phyloP scores from a whole-genome alignment of 2,888 invertebrate genomes.

The Sturmia bella region DNA sequence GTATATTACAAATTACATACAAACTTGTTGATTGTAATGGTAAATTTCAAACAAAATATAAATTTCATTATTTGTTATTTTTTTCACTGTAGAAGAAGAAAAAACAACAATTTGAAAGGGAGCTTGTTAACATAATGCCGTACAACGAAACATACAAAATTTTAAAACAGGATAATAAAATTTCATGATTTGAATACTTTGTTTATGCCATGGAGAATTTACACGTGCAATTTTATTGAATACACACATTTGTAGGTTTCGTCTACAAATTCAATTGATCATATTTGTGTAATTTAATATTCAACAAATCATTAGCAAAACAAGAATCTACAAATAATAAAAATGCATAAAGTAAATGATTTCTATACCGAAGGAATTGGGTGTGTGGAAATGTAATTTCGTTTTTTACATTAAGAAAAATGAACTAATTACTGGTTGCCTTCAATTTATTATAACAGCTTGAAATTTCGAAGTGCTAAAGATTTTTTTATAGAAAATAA shows the following conservation, averaged over 20 bases:
- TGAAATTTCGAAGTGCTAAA: too few relatives aligned
- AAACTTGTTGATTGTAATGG: constrained; percentile 46
- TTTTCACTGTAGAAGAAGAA: not conserved
- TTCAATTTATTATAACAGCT: too few relatives aligned
- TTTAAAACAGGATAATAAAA: constrained; percentile 8
- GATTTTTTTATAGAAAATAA: too few relatives aligned
- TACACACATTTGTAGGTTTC: not conserved
- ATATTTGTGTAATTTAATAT: constrained; percentile 51
- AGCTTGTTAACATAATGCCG: constrained; percentile 18
- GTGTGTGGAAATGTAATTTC: not conserved
- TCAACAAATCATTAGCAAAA: constrained; percentile 46
- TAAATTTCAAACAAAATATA: not conserved
- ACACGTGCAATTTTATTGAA: constrained; percentile 11
- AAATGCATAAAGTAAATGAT: constrained; percentile 7
- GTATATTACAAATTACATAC: constrained; percentile 18
- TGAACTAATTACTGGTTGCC: not conserved
- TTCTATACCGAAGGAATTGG: not conserved
- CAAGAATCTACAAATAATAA: constrained; percentile 39
- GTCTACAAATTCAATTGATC: constrained; percentile 29
- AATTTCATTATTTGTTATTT: constrained; percentile 20
- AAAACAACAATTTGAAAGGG: not conserved
- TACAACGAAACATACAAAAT: not conserved
- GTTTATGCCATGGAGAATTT: constrained; percentile 1
- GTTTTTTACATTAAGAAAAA: not conserved
- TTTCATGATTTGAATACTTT: constrained; percentile 10